phyloP scores from a whole-genome alignment of 2,797 vertebrate genomes.

The Rhinophrynus dorsalis region DNA sequence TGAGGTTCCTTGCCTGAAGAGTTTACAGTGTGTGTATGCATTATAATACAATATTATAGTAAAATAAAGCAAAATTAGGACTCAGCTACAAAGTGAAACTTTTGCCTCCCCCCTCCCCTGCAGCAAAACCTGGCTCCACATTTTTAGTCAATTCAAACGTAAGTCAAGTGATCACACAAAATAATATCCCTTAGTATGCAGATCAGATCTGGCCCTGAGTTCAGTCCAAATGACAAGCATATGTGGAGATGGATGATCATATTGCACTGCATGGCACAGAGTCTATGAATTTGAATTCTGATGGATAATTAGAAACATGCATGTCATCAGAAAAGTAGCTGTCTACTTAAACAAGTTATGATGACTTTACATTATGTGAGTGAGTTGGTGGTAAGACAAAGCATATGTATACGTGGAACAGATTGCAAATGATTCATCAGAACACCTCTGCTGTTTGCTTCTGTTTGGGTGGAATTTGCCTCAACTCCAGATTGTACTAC shows the following conservation, averaged over 20 bases:
- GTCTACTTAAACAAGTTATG: neutral
- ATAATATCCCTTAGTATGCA: slow-evolving; percentile 37
- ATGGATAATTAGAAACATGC: slow-evolving; percentile 31
- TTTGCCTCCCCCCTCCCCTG: neutral
- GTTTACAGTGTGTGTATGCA: too few species aligned
- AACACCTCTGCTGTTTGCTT: neutral
- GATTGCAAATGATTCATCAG: too few species aligned
- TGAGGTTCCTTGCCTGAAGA: too few species aligned
- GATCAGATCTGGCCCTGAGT: slow-evolving; percentile 44
- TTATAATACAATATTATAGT: neutral
- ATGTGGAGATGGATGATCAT: slow-evolving; percentile 42
- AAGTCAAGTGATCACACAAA: slow-evolving; percentile 15
- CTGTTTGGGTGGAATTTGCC: neutral
- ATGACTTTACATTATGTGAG: neutral
- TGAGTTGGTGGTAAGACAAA: neutral
- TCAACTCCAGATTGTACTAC: neutral
- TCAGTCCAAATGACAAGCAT: slow-evolving; percentile 41
- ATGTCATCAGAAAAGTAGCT: slow-evolving; percentile 1
- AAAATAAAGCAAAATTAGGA: neutral
- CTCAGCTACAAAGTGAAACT: neutral
- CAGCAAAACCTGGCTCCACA: neutral
- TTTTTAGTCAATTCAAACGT: slow-evolving; percentile 4
- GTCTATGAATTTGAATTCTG: slow-evolving; percentile 28
- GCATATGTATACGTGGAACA: neutral
- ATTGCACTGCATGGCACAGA: slow-evolving; percentile 38